phyloP scores from a whole-genome alignment of 30 jellyfish, hydroid and myxozoan genomes.

The Nemopilema nomurai region DNA sequence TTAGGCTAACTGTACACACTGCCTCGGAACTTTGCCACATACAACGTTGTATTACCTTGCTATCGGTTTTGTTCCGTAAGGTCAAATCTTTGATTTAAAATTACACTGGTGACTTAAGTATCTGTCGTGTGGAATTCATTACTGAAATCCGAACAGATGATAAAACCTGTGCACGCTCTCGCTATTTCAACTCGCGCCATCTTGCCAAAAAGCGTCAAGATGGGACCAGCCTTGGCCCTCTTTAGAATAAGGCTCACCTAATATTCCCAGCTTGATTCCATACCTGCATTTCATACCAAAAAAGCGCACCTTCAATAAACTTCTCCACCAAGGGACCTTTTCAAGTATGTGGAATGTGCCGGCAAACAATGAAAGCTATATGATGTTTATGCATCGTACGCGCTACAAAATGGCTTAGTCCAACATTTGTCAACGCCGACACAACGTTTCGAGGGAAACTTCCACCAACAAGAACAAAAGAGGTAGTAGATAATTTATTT shows the following conservation, averaged over 20 bases:
- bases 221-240: constrained; percentile 58
- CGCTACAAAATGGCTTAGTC: background rate
- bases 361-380: background rate
- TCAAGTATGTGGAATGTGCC: background rate
- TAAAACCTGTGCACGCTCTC: constrained; percentile 38
- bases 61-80: background rate
- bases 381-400: background rate
- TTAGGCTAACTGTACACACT: too few species aligned
- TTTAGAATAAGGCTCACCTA: constrained; percentile 20
- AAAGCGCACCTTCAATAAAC: background rate
- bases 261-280: constrained; percentile 66
- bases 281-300: too few species aligned
- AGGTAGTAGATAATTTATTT: background rate
- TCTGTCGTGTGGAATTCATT: background rate
- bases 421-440: background rate
- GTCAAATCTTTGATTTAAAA: background rate
- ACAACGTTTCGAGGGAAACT: background rate
- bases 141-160: constrained; percentile 54
- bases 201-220: constrained; percentile 68
- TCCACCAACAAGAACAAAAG: background rate
- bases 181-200: constrained; percentile 56
- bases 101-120: background rate
- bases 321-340: background rate
- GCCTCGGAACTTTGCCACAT: background rate
- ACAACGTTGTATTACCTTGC: background rate